Evolutionary conservation across 2,113 vertebrate genomes (phyloP).

Genomic region (Oreochromis tanganicae): DNA sequence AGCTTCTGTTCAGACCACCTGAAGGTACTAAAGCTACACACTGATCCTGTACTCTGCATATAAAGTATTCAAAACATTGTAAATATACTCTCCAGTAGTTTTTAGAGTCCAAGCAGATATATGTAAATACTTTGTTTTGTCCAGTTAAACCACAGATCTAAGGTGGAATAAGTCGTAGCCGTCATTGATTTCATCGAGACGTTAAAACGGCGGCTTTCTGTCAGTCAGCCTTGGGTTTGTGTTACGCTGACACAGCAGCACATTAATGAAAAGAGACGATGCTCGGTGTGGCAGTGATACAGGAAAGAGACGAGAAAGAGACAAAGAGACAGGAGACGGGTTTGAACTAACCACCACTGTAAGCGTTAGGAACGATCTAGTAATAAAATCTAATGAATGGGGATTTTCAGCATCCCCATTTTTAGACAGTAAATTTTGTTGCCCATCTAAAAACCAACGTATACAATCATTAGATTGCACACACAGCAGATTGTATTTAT

Average conservation of each 20-base stretch:
- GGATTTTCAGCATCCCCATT: neutral
- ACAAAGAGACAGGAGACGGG: neutral
- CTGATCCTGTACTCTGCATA: fast-evolving
- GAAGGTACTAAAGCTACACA: neutral
- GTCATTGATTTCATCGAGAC: neutral
- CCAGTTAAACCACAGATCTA: neutral
- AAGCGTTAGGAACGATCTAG: neutral
- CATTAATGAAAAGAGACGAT: neutral
- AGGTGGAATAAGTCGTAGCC: neutral
- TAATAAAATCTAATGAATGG: neutral
- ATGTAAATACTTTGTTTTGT: neutral
- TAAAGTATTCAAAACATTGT: neutral
- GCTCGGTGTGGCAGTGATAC: neutral
- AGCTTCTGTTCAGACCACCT: neutral
- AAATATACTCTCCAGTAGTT: neutral
- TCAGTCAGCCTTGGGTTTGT: neutral
- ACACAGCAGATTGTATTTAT: neutral
- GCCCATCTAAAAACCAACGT: neutral
- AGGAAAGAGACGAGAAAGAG: neutral
- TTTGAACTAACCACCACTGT: neutral
- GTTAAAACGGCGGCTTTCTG: fast-evolving
- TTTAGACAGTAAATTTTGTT: neutral
- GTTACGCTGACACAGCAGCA: neutral
- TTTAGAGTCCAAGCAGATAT: neutral
- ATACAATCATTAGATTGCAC: neutral